Evolutionary conservation across 2,888 invertebrate genomes (phyloP), one percentile per base, ranked within the genome.

Genomic region (Cephus spinipes): DNA sequence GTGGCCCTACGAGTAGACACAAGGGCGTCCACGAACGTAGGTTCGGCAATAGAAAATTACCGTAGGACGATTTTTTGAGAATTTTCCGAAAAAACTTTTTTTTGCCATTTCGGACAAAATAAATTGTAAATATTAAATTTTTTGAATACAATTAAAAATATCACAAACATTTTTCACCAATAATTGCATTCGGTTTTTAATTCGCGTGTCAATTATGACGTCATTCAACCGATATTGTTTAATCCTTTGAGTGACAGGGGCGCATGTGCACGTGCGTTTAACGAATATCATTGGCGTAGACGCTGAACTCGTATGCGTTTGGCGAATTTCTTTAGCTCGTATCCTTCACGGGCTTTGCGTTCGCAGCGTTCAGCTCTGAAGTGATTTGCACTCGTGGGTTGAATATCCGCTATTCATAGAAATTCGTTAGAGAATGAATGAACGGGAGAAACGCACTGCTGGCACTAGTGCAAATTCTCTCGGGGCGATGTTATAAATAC

Each of bases 381-480:
- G 40, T 55, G 23, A 15, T 55, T 6, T 15, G 23, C 23, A 23
- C 40, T 55, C 15, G 0, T 15, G 4, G 40, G 40, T 87, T 87
- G 86, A 89, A 89, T 89, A 89, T 87, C 87, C 82, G 85, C 89
- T 88, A 89, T 89, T 89, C 89, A 89, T 89, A 89, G 87, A 82
- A 77, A 33, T 15, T 12, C 31, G 31, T 31, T 15, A 30, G 31
- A 71, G 71, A 30, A 71, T 71, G 71, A 71, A 71, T 71, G 71
- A 33, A 30, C 71, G 71, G 31, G 31, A 33, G 71, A 30, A 71
- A 32, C 30, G 71, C 31, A 55, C 40, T 15, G 23, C 40, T 23
- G 40, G 31, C 71, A 15, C 31, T 9, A 2, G 12, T 31, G 74
- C 32, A 35, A 36, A n/a, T 40, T 11, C 73, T 55, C 23, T 55